phyloP scores from a whole-genome alignment of 2,888 invertebrate genomes.

The Copidosoma aretas region DNA sequence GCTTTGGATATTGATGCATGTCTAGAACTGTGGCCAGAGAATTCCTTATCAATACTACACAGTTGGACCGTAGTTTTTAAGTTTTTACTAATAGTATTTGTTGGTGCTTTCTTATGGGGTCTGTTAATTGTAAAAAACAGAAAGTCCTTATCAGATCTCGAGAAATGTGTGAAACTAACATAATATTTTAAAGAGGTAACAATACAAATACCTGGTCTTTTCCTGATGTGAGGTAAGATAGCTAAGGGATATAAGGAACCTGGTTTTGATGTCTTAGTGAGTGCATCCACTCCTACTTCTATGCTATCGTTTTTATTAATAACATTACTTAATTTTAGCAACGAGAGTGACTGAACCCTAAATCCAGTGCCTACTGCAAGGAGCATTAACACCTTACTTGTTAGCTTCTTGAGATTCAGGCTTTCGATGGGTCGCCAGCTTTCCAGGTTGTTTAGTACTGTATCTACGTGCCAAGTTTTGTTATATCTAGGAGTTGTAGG shows the following conservation, averaged over 20 bases:
- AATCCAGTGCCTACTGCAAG: background rate
- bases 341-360: background rate
- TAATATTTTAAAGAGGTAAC: background rate
- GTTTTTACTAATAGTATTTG: no score
- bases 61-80: no score
- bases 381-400: background rate
- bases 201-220: background rate
- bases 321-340: constrained; percentile 5
- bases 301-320: background rate
- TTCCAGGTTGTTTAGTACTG: background rate
- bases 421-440: no score
- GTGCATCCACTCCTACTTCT: background rate
- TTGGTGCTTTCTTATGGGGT: background rate
- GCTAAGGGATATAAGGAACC: background rate
- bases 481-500: constrained; percentile 14
- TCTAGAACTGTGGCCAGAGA: background rate
- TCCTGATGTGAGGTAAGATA: background rate
- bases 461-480: constrained; percentile 11
- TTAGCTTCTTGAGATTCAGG: background rate
- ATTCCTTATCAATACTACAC: background rate
- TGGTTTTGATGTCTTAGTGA: constrained; percentile 5
- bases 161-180: background rate
- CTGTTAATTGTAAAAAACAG: background rate
- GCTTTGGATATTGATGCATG: constrained; percentile 13
- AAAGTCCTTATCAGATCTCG: background rate